Evolutionary conservation across 2,888 invertebrate genomes (phyloP), one percentile per base, ranked within the genome.

Genomic region (Eupsilia transversa): DNA sequence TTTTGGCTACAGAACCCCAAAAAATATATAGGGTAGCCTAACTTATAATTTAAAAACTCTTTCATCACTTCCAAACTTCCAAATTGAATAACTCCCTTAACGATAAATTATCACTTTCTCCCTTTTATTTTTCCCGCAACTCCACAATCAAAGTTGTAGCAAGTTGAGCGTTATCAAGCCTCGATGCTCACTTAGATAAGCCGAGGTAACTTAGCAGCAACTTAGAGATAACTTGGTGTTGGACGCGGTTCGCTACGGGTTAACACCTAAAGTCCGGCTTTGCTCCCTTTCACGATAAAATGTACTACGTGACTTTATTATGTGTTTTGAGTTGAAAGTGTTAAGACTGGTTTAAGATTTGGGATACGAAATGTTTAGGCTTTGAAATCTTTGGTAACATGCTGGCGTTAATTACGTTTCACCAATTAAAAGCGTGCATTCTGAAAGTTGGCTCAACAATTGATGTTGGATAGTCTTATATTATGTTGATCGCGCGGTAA

Each of bases 141-240:
- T 57, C 30, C 61, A 57, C 72, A 75, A 66, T 73, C 76, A 67
- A 82, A 82, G 67, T 77, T 82, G 72, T 71, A 75, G 52, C 49
- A 79, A 82, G 75, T 86, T 73, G n/a, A 59, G 17, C 65, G 66
- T 81, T 86, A 87, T 87, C 88, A 75, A 69, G 72, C 10, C 60
- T 63, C 78, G 77, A 77, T 80, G 68, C 63, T 68, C 77, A 74
- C 69, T 77, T 63, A 65, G 88, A 87, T 87, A 87, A 84, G 84
- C 59, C 76, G 72, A 72, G 77, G 77, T 77, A 80, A 86, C 79
- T 87, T 86, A 80, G 83, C 79, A 61, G 60, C 68, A 86, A 86
- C 77, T 87, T 82, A 77, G 38, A 79, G 83, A 86, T 86, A 84
- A 80, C 81, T 86, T 76, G 60, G 68, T 71, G 77, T 72, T 64